Percentiles rank a stretch among this genome's conserved stretches.
Conservation (phyloP, 2,888 invertebrate genomes). For the Desoria tigrina region DNA sequence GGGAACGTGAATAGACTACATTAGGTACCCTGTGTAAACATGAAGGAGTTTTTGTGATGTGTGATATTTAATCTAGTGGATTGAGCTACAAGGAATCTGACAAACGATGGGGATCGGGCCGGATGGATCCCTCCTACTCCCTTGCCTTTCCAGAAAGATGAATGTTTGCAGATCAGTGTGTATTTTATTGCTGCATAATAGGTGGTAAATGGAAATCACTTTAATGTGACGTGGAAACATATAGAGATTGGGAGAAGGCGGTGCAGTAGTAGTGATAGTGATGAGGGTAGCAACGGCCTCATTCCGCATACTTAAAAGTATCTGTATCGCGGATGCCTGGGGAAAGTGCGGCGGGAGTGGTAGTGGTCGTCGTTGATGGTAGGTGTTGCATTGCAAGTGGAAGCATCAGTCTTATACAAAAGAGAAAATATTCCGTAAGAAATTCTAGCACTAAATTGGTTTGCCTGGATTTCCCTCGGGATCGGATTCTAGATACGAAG, state of each 20-base stretch:
- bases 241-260: too few relatives aligned
- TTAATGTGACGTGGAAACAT: too few relatives aligned
- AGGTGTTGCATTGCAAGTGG: conserved; percentile 10
- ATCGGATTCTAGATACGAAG: conserved; percentile 6
- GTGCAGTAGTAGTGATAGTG: too few relatives aligned
- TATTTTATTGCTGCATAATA: neutral
- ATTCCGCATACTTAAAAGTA: too few relatives aligned
- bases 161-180: conserved; percentile 8
- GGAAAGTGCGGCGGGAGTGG: neutral
- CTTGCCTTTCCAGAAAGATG: conserved; percentile 6
- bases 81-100: too few relatives aligned
- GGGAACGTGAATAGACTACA: too few relatives aligned
- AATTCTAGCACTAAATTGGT: conserved; percentile 44
- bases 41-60: too few relatives aligned
- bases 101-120: too few relatives aligned
- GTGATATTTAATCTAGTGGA: too few relatives aligned
- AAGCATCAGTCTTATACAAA: conserved; percentile 12
- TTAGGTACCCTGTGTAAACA: too few relatives aligned
- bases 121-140: neutral
- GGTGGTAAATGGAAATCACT: too few relatives aligned
- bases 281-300: too few relatives aligned
- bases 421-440: conserved; percentile 35
- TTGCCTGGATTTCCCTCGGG: conserved; percentile 37
- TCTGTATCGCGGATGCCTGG: neutral
- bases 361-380: conserved; percentile 2